Evolutionary conservation across 2,888 invertebrate genomes (phyloP).

Genomic region (Amphipoea lucens): DNA sequence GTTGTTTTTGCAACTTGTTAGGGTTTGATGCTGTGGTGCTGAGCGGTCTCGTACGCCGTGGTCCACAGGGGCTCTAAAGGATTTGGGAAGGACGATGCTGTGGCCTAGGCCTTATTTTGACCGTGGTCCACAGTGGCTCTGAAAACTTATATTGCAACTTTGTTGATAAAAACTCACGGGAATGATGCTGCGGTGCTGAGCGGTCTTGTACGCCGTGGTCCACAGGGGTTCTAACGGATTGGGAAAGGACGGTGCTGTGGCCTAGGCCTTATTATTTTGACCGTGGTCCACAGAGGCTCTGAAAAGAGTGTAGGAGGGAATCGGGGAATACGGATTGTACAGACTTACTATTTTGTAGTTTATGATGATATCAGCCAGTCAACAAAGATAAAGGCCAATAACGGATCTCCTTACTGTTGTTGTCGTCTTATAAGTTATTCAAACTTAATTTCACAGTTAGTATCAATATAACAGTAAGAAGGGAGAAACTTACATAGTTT

Average conservation of each 20-base stretch:
- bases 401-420: neutral
- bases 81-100: slow-evolving; percentile 11
- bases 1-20: too few relatives aligned
- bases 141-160: too few relatives aligned
- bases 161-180: too few relatives aligned
- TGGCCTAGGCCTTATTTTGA: slow-evolving; percentile 4
- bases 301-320: neutral
- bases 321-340: neutral
- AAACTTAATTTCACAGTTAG: neutral
- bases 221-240: too few relatives aligned
- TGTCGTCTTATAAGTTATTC: neutral
- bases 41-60: slow-evolving; percentile 16
- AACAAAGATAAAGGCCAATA: neutral
- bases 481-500: neutral
- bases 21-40: too few relatives aligned
- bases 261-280: too few relatives aligned
- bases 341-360: neutral
- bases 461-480: neutral
- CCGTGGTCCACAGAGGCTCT: too few relatives aligned
- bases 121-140: slow-evolving; percentile 15
- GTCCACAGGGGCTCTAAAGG: slow-evolving; percentile 24
- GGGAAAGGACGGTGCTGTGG: too few relatives aligned
- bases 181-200: too few relatives aligned
- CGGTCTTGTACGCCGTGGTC: too few relatives aligned
- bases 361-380: neutral